Conservation (phyloP, 1,140 invertebrate species). For the Samia ricini region DNA sequence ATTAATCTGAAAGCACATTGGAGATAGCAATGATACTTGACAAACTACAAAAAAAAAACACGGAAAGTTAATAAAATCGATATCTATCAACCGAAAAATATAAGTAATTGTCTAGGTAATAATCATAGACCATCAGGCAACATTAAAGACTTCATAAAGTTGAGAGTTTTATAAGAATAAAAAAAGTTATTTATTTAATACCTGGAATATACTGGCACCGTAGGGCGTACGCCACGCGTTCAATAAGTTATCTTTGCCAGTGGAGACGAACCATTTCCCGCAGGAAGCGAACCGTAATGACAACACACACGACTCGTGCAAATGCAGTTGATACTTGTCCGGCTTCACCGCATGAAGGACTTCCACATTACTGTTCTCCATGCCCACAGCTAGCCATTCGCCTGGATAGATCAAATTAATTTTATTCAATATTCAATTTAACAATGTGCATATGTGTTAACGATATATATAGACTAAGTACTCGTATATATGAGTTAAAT, state of each 20-base stretch:
- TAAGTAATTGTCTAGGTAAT: no score
- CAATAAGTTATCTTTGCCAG: constrained; percentile 78
- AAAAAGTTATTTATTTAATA: constrained; percentile 52
- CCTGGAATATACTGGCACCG: constrained; percentile 98
- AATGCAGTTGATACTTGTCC: constrained; percentile 97
- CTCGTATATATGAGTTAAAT: no score
- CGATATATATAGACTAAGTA: no score
- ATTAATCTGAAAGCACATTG: no score
- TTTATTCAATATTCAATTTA: no score
- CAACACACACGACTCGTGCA: constrained; percentile 29
- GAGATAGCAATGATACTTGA: no score
- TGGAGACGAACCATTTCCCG: constrained; percentile 29
- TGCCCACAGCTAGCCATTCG: constrained; percentile 98
- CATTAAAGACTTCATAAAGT: no score
- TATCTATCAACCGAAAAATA: no score
- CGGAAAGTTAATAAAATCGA: no score
- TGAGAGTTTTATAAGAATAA: neutral
- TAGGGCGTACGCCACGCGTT: constrained; percentile 99
- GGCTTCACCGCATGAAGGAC: constrained; percentile 94
- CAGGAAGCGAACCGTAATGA: constrained; percentile 26
- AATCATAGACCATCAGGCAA: no score
- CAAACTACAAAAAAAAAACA: no score
- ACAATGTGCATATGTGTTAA: no score
- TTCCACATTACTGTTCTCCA: constrained; percentile 98
- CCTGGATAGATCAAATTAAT: constrained; percentile 58